phyloP scores from a whole-genome alignment of 1,140 invertebrate genomes.

The Camponotus pennsylvanicus region DNA sequence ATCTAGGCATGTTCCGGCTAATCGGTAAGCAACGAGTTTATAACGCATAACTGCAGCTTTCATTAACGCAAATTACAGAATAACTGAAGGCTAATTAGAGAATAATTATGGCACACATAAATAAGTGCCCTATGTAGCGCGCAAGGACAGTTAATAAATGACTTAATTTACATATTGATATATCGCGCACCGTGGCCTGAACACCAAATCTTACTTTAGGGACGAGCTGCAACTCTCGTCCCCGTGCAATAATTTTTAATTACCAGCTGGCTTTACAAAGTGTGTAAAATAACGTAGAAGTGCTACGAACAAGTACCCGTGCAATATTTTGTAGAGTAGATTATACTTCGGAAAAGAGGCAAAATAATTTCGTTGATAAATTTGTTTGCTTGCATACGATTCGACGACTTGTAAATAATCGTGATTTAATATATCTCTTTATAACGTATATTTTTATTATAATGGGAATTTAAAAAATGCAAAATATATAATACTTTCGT shows the following conservation, averaged over 20 bases:
- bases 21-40: conserved; percentile 47
- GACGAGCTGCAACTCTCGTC: not conserved
- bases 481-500: not conserved
- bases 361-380: not conserved
- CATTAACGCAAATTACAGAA: conserved; percentile 51
- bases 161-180: conserved; percentile 40
- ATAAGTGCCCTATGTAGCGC: conserved; percentile 7
- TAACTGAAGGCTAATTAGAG: conserved; percentile 42
- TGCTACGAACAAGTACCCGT: not conserved
- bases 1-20: conserved; percentile 18
- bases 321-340: not conserved
- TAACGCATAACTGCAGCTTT: conserved; percentile 55
- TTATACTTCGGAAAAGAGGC: not conserved
- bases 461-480: not conserved
- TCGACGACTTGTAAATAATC: not conserved
- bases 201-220: conserved; percentile 48
- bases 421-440: not conserved
- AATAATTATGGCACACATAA: conserved; percentile 46
- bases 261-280: not conserved
- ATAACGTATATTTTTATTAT: not conserved
- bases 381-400: not conserved
- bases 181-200: conserved; percentile 5
- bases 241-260: conserved; percentile 41
- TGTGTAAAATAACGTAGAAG: not conserved
- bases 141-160: conserved; percentile 37